Conservation (phyloP, 2,113 vertebrate species). For the Theristicus caerulescens region DNA sequence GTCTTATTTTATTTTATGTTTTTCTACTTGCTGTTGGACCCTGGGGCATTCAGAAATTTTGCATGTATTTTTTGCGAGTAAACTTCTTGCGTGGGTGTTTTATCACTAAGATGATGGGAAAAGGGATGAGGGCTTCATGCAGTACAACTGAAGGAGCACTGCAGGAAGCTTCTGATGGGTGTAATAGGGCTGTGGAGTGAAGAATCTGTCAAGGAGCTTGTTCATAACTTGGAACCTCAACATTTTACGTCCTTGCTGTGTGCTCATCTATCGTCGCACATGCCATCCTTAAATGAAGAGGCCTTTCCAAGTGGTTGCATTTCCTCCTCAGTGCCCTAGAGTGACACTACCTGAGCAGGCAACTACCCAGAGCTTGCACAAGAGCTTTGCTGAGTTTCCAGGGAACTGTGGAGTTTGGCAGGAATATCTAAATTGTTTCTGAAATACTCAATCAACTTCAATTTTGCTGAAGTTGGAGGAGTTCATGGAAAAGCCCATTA, state of each 20-base stretch:
- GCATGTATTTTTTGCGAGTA: conserved; percentile 15
- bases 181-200: background rate
- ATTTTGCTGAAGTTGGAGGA: background rate
- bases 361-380: background rate
- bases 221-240: background rate
- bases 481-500: background rate
- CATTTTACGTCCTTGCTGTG: background rate
- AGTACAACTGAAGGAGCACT: background rate
- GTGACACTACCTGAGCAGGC: background rate
- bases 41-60: conserved; percentile 30
- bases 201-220: background rate
- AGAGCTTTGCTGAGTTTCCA: background rate
- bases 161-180: background rate
- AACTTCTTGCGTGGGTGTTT: conserved; percentile 19
- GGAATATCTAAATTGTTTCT: background rate
- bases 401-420: background rate
- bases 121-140: background rate
- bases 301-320: background rate
- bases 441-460: background rate
- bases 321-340: background rate
- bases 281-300: background rate
- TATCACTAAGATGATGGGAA: background rate
- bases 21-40: background rate
- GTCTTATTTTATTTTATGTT: background rate
- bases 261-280: background rate